Evolutionary conservation across 2,888 invertebrate genomes (phyloP).

Genomic region (Sturmia bella): DNA sequence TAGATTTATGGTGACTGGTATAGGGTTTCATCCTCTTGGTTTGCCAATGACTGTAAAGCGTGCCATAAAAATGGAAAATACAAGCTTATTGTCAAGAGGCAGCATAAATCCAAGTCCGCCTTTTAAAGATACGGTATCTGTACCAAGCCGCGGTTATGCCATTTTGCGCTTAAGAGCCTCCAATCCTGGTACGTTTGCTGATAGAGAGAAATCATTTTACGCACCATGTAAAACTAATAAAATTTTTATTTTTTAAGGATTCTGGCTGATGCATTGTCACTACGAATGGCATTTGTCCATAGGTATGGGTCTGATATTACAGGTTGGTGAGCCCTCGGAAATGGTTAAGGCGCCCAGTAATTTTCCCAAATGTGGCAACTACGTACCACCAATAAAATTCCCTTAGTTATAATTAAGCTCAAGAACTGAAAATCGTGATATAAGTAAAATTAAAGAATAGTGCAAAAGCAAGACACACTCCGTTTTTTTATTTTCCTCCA

Average conservation of each 20-base stretch:
- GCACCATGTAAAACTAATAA: not conserved
- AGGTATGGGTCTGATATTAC: conserved; percentile 76
- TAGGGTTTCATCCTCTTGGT: conserved; percentile 73
- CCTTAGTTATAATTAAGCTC: no score
- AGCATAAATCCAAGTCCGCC: conserved; percentile 72
- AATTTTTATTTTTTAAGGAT: conserved; percentile 68
- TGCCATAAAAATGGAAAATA: conserved; percentile 73
- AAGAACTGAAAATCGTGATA: no score
- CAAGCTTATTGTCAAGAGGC: conserved; percentile 63
- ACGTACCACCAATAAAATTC: conserved; percentile 81
- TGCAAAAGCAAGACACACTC: no score
- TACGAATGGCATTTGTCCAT: conserved; percentile 77
- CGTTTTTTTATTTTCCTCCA: no score
- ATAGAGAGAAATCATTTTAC: not conserved
- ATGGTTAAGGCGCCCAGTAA: conserved; percentile 86
- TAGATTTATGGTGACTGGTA: conserved; percentile 78
- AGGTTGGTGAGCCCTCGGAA: conserved; percentile 84
- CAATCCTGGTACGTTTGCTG: conserved; percentile 75
- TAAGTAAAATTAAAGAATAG: no score
- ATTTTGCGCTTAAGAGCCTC: conserved; percentile 75
- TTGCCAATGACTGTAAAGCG: conserved; percentile 71
- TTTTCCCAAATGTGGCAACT: conserved; percentile 91
- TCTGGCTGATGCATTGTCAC: conserved; percentile 77
- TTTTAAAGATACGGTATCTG: conserved; percentile 79
- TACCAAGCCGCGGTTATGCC: conserved; percentile 78